phyloP scores from a whole-genome alignment of 2,888 invertebrate genomes.

The Leptinotarsa tumamoca region DNA sequence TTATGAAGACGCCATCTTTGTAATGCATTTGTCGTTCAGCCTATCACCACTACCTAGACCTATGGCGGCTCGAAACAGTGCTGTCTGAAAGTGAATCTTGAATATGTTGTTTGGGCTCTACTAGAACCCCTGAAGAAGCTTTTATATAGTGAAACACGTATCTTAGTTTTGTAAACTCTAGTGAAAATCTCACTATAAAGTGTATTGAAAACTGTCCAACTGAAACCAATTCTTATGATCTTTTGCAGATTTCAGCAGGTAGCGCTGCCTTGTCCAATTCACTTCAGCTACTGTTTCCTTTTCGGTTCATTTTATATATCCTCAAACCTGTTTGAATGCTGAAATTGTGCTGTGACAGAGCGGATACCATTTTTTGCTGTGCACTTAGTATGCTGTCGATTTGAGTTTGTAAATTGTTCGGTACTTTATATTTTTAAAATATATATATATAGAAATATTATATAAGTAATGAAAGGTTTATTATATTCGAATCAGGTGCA shows the following conservation, averaged over 20 bases:
- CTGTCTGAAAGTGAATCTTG: too few species aligned
- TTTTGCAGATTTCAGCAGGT: constrained; percentile 54
- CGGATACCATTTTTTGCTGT: constrained; percentile 43
- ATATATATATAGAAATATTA: constrained; percentile 40
- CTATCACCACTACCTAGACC: too few species aligned
- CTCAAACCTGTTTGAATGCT: constrained; percentile 35
- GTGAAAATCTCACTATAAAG: too few species aligned
- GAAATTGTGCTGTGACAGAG: constrained; percentile 42
- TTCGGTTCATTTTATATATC: constrained; percentile 41
- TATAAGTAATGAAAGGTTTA: constrained; percentile 41
- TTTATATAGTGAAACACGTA: too few species aligned
- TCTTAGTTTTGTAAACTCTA: too few species aligned
- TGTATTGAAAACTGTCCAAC: too few species aligned
- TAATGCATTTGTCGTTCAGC: too few species aligned
- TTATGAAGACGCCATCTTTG: too few species aligned
- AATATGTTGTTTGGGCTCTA: too few species aligned
- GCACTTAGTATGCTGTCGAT: constrained; percentile 44
- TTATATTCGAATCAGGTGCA: constrained; percentile 43
- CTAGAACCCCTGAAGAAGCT: too few species aligned
- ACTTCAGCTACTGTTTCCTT: constrained; percentile 51
- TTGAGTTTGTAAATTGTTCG: constrained; percentile 41
- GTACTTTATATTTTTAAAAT: constrained; percentile 32
- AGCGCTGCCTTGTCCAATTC: constrained; percentile 50
- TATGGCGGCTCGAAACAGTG: too few species aligned
- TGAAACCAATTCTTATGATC: constrained; percentile 9